A percentile compares a stretch with the other conserved stretches of the same genome.
Conservation (phyloP, 92 coral and sea anemone genomes). For the Micromussa lordhowensis region DNA sequence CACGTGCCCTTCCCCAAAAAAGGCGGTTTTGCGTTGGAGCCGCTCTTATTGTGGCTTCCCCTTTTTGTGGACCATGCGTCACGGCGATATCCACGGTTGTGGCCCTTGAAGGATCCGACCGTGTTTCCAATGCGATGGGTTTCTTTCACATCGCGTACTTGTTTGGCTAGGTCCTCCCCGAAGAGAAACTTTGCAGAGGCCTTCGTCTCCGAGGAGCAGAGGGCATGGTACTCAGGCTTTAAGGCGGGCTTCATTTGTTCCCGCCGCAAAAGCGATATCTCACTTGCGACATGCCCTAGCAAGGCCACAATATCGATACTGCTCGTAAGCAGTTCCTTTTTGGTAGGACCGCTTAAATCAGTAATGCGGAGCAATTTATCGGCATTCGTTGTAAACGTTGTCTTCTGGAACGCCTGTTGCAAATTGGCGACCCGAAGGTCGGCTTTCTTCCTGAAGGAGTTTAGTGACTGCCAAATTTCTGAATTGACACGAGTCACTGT, state of each 20-base stretch:
- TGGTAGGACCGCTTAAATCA: too few relatives aligned
- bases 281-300: conserved; percentile 34
- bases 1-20: too few relatives aligned
- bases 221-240: conserved; percentile 44
- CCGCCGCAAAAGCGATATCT: conserved; percentile 34
- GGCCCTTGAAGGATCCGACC: conserved; percentile 5
- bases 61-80: too few relatives aligned
- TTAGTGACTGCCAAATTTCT: conserved; percentile 24
- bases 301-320: not conserved
- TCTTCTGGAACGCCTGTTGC: conserved; percentile 38
- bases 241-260: conserved; percentile 60
- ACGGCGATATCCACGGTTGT: not conserved
- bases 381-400: conserved; percentile 48
- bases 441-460: conserved; percentile 37
- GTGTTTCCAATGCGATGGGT: conserved; percentile 25
- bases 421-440: conserved; percentile 39
- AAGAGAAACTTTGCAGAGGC: conserved; percentile 29
- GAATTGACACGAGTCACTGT: conserved; percentile 46
- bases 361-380: not conserved
- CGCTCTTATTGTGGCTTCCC: too few relatives aligned
- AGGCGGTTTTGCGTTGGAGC: too few relatives aligned
- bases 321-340: too few relatives aligned
- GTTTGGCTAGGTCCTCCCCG: conserved; percentile 48
- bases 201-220: conserved; percentile 46
- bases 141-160: conserved; percentile 59